Conservation (phyloP, 2,888 invertebrate genomes). For the Drosophila testacea region DNA sequence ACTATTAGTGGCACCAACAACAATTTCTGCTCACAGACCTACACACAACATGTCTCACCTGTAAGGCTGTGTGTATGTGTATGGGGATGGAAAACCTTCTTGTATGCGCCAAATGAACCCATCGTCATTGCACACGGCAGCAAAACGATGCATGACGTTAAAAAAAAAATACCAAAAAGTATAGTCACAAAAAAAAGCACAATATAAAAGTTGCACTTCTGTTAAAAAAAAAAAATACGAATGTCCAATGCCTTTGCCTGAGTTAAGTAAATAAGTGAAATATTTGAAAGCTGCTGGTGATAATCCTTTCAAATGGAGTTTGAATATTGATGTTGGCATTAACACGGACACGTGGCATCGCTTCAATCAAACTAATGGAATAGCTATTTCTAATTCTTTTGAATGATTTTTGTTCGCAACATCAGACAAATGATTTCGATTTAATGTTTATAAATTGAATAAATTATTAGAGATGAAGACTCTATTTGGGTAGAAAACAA, state of each 20-base stretch:
- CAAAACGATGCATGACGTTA: slow-evolving; percentile 52
- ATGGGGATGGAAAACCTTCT: slow-evolving; percentile 11
- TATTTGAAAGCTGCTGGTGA: background rate
- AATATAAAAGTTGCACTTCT: slow-evolving; percentile 5
- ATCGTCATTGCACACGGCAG: slow-evolving; percentile 49
- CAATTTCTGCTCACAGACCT: slow-evolving; percentile 19
- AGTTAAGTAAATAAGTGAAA: background rate
- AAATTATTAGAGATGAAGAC: too few species aligned
- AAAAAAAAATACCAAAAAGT: slow-evolving; percentile 15
- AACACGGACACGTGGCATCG: background rate
- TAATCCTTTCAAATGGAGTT: slow-evolving; percentile 7
- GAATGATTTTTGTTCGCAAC: background rate
- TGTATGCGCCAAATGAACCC: slow-evolving; percentile 64
- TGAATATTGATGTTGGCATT: slow-evolving; percentile 7
- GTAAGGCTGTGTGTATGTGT: slow-evolving; percentile 6
- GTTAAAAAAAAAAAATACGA: background rate
- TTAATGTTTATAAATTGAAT: background rate
- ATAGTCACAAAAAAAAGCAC: slow-evolving; percentile 15
- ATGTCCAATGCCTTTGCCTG: slow-evolving; percentile 12
- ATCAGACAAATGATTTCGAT: background rate
- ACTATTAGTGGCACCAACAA: slow-evolving; percentile 73
- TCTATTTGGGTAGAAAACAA: too few species aligned
- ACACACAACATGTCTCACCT: slow-evolving; percentile 32
- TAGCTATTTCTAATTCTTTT: background rate
- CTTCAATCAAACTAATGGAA: background rate